A percentile compares a stretch with the other conserved stretches of the same genome.
phyloP scores from a whole-genome alignment of 2,888 invertebrate genomes.

The Andricus quercusramuli region DNA sequence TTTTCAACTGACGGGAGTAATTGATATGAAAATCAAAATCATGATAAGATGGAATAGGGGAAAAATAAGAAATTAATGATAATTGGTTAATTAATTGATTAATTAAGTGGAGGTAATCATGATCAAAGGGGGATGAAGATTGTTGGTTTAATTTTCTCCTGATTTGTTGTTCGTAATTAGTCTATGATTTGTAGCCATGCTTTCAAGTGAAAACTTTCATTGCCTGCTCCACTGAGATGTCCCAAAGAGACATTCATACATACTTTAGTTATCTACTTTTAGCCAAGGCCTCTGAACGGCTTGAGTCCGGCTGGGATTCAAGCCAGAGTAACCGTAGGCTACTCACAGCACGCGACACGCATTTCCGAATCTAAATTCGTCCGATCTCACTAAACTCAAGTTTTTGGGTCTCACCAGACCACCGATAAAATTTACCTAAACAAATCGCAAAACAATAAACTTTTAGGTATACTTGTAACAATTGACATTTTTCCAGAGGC shows the following conservation, averaged over 20 bases:
- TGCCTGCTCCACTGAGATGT: slow-evolving; percentile 22
- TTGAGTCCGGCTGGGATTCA: slow-evolving; percentile 68
- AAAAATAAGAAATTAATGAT: no score
- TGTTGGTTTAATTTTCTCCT: background rate
- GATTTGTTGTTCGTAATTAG: background rate
- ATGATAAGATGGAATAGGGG: no score
- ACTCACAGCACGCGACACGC: slow-evolving; percentile 68
- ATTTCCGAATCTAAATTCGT: slow-evolving; percentile 76
- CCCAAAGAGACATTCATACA: slow-evolving; percentile 34
- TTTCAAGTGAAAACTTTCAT: slow-evolving; percentile 31
- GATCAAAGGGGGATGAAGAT: background rate
- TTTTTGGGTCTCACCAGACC: slow-evolving; percentile 52
- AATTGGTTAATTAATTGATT: background rate
- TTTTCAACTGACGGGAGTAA: no score
- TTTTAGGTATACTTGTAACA: background rate
- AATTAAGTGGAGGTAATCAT: no score
- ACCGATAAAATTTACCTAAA: background rate
- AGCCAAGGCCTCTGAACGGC: slow-evolving; percentile 71
- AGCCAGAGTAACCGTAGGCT: slow-evolving; percentile 68
- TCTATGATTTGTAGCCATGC: background rate
- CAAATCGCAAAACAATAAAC: background rate
- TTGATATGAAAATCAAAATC: no score
- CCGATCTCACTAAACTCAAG: slow-evolving; percentile 57
- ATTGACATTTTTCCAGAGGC: background rate
- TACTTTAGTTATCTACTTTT: slow-evolving; percentile 72